Conservation (phyloP, 2,888 invertebrate genomes). For the Balanococcus diminutus region DNA sequence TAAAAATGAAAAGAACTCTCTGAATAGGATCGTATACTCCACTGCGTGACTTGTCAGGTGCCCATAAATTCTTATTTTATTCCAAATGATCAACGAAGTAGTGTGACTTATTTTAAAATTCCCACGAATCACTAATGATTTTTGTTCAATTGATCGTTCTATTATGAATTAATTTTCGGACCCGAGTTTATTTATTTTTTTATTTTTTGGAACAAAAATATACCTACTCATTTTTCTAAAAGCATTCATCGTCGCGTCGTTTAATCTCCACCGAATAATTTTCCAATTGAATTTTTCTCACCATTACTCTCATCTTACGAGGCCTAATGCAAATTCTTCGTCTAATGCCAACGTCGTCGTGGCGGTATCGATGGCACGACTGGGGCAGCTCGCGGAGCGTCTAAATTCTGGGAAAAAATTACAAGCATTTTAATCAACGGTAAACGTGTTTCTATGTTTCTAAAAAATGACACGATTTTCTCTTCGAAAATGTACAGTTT, state of each 20-base stretch:
- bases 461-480: not conserved
- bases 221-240: not conserved
- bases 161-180: not conserved
- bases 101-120: no score
- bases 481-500: not conserved
- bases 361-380: no score
- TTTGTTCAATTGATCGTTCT: not conserved
- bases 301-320: not conserved
- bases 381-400: no score
- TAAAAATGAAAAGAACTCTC: no score
- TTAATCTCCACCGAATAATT: not conserved
- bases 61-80: not conserved
- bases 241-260: not conserved
- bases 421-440: conserved; percentile 28
- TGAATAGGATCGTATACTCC: no score
- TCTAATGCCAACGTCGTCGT: not conserved
- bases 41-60: not conserved
- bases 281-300: not conserved
- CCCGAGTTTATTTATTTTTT: not conserved
- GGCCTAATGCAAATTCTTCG: not conserved
- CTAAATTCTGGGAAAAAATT: conserved; percentile 11
- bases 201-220: not conserved
- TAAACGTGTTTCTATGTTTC: conserved; percentile 26
- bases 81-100: not conserved
- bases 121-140: not conserved